Conservation (phyloP, 23 tunicate species). For the Aplidium turbinatum region DNA sequence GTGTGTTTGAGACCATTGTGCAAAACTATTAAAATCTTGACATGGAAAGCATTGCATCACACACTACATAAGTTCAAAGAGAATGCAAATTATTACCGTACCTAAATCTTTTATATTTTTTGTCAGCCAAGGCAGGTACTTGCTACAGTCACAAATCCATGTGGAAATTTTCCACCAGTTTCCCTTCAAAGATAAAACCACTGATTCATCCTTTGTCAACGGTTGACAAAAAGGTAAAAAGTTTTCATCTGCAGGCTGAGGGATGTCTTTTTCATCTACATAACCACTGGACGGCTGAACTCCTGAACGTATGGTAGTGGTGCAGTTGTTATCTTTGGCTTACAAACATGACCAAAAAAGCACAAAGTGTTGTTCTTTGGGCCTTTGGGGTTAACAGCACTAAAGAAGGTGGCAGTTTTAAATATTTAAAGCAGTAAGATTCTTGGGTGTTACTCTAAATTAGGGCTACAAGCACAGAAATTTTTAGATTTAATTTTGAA, state of each 20-base stretch:
- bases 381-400: too few relatives aligned
- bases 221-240: not conserved
- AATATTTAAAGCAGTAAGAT: too few relatives aligned
- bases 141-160: constrained; percentile 55
- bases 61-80: too few relatives aligned
- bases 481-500: not conserved
- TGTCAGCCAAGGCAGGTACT: constrained; percentile 48
- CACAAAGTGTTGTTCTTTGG: too few relatives aligned
- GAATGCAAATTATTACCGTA: too few relatives aligned
- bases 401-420: too few relatives aligned
- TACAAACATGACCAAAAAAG: too few relatives aligned
- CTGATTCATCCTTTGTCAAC: constrained; percentile 5
- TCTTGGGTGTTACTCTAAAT: too few relatives aligned
- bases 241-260: not conserved
- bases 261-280: constrained; percentile 9
- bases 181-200: not conserved
- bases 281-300: constrained; percentile 23
- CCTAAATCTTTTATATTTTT: constrained; percentile 33
- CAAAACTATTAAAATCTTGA: too few relatives aligned
- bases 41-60: too few relatives aligned
- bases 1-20: too few relatives aligned
- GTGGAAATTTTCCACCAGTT: constrained; percentile 36
- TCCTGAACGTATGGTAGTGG: constrained; percentile 4
- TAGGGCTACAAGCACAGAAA: not conserved
- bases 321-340: too few relatives aligned